These are phyloP conservation scores for Muscicapa comitata DNA, from an alignment of 2,797 vertebrate genomes.

Conservation along the genomic window DNA sequence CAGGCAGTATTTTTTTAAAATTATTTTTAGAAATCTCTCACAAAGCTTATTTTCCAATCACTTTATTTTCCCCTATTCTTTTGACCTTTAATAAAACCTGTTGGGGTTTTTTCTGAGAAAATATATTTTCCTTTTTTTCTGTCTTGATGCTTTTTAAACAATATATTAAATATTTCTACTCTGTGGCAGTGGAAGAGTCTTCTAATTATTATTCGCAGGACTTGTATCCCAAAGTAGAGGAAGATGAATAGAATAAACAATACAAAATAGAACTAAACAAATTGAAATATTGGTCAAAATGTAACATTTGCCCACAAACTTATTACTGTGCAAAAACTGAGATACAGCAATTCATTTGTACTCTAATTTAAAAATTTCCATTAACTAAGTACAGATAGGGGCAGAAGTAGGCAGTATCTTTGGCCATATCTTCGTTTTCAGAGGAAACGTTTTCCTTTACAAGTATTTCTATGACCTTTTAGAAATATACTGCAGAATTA, in stretches of 20 bases:
- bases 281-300: background rate
- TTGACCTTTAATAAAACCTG: background rate
- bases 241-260: background rate
- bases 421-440: background rate
- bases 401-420: background rate
- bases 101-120: background rate
- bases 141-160: background rate
- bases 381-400: background rate
- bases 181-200: accelerated
- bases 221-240: background rate
- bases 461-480: background rate
- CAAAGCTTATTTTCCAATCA: background rate
- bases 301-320: background rate
- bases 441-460: background rate
- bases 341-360: accelerated
- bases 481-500: background rate
- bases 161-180: background rate
- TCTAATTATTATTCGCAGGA: background rate
- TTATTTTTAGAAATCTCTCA: background rate
- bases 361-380: background rate
- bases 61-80: background rate
- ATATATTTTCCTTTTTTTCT: background rate
- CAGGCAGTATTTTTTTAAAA: no score
- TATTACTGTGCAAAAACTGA: background rate
- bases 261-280: background rate